Percentiles rank a stretch among this genome's conserved stretches.
phyloP scores from a whole-genome alignment of 2,113 vertebrate genomes.

The Callopanchax toddi region DNA sequence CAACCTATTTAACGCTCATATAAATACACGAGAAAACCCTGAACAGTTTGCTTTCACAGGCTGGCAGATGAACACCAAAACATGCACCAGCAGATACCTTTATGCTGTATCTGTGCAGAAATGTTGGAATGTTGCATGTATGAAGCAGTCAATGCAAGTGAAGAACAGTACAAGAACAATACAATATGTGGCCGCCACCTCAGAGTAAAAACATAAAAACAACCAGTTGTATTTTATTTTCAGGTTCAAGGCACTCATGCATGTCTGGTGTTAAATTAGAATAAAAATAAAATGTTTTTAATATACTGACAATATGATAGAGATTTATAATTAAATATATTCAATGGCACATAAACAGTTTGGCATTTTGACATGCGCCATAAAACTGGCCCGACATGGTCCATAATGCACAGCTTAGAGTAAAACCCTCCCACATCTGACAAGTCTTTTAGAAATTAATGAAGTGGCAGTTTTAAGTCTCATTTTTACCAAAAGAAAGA shows the following conservation, averaged over 20 bases:
- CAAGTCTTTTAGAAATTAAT: conserved; percentile 1
- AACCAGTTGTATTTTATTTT: conserved; percentile 54
- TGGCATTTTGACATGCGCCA: conserved; percentile 56
- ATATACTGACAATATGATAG: conserved; percentile 10
- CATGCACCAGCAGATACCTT: conserved; percentile 37
- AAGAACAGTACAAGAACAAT: background rate
- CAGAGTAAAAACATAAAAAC: conserved; percentile 42
- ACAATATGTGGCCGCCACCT: conserved; percentile 28
- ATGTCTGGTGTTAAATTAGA: conserved; percentile 36
- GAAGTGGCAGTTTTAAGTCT: conserved; percentile 51
- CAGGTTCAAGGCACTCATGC: conserved; percentile 73
- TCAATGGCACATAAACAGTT: conserved; percentile 62
- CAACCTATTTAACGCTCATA: conserved; percentile 18
- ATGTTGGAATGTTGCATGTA: conserved; percentile 29
- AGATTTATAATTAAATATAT: conserved; percentile 25
- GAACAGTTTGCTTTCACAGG: too few species aligned
- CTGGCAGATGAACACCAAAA: conserved; percentile 34
- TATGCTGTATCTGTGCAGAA: conserved; percentile 11
- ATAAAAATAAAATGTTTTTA: conserved; percentile 24
- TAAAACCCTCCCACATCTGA: conserved; percentile 2
- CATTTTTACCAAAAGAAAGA: conserved; percentile 39
- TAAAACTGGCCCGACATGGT: conserved; percentile 55
- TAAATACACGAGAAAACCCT: conserved; percentile 51
- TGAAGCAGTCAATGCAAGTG: conserved; percentile 26
- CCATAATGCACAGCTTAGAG: conserved; percentile 51